Evolutionary conservation across 2,888 invertebrate species (phyloP).

Genomic region (Blastobasis adustella): DNA sequence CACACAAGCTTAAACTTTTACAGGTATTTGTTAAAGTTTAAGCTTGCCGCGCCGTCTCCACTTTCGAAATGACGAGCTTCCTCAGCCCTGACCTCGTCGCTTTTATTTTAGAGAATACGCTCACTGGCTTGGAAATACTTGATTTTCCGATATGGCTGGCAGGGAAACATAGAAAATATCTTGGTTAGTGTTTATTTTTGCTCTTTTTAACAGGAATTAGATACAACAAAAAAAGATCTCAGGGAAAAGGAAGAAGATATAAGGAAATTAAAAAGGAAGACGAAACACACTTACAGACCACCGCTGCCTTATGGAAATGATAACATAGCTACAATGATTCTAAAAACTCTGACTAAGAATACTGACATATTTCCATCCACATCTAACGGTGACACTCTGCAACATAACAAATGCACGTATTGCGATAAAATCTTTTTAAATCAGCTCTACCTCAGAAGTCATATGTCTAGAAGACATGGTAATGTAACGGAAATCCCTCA

Average conservation of each 20-base stretch:
- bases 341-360: constrained; percentile 56
- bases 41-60: too few relatives aligned
- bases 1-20: too few relatives aligned
- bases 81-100: too few relatives aligned
- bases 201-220: constrained; percentile 58
- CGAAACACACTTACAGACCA: constrained; percentile 43
- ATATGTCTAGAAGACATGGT: constrained; percentile 76
- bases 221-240: constrained; percentile 66
- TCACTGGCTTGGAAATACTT: too few relatives aligned
- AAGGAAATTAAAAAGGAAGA: constrained; percentile 64
- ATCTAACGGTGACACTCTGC: constrained; percentile 39
- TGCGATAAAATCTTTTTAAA: constrained; percentile 82
- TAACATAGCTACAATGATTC: constrained; percentile 63
- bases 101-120: too few relatives aligned
- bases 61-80: too few relatives aligned
- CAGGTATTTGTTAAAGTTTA: too few relatives aligned
- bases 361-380: constrained; percentile 44
- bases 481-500: constrained; percentile 41
- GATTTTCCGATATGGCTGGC: too few relatives aligned
- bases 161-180: too few relatives aligned
- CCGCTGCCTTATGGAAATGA: constrained; percentile 56
- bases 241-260: constrained; percentile 65
- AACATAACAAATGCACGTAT: constrained; percentile 75
- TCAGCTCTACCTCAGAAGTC: constrained; percentile 77
- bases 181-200: too few relatives aligned